Conservation (phyloP, 2,888 invertebrate genomes). For the Drosophila limbata region DNA sequence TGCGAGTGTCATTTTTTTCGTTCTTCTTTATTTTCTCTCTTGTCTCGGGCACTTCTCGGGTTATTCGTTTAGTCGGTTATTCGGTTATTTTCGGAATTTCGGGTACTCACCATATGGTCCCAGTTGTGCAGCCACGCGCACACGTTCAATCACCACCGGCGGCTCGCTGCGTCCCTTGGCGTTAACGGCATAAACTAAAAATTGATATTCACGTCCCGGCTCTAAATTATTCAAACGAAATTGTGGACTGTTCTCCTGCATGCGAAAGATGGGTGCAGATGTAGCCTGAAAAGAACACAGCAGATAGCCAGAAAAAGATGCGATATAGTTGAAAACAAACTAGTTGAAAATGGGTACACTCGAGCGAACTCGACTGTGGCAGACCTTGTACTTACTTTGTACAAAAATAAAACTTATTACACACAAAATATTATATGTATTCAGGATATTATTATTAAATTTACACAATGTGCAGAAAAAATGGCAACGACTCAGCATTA, state of each 20-base stretch:
- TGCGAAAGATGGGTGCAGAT: slow-evolving; percentile 88
- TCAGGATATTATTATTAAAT: no score
- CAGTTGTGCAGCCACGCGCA: slow-evolving; percentile 85
- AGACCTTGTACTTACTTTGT: no score
- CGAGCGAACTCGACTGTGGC: slow-evolving; percentile 2
- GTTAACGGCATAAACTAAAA: slow-evolving; percentile 93
- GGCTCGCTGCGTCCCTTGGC: slow-evolving; percentile 91
- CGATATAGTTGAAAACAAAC: slow-evolving; percentile 14
- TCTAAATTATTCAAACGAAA: slow-evolving; percentile 91
- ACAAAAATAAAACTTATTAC: no score
- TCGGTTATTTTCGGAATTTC: slow-evolving; percentile 8
- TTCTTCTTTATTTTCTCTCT: not conserved
- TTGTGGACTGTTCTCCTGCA: slow-evolving; percentile 89
- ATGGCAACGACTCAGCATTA: no score
- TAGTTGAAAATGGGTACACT: not conserved
- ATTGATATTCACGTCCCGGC: slow-evolving; percentile 91
- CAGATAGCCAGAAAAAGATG: not conserved
- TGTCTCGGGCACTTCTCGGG: not conserved
- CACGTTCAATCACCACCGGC: slow-evolving; percentile 89
- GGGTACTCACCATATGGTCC: slow-evolving; percentile 85
- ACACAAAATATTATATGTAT: no score
- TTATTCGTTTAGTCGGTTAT: not conserved
- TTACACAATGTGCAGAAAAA: no score
- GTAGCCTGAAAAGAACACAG: slow-evolving; percentile 83
- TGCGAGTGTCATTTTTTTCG: not conserved